Evolutionary conservation across 1,140 invertebrate genomes (phyloP).

Genomic region (Drosophila saltans): DNA sequence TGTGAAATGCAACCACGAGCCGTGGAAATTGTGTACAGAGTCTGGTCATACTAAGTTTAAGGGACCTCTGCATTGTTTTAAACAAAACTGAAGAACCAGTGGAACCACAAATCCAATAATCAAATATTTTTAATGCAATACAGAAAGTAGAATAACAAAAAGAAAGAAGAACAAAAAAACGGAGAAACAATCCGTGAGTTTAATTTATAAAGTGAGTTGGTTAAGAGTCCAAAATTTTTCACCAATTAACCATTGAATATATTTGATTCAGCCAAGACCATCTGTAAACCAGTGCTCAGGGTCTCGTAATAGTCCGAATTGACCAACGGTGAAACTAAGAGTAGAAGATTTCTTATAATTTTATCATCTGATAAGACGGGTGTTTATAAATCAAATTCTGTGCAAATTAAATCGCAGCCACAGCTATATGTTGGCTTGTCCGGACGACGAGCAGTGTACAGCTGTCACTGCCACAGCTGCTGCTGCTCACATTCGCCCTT

Average conservation of each 20-base stretch:
- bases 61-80: not conserved
- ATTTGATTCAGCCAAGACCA: not conserved
- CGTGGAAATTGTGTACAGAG: not conserved
- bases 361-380: slow-evolving; percentile 31
- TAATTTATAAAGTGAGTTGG: too few species aligned
- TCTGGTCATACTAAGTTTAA: not conserved
- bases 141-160: too few species aligned
- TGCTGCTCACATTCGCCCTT: slow-evolving; percentile 4
- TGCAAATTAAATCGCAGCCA: slow-evolving; percentile 15
- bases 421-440: slow-evolving; percentile 39
- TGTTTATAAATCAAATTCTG: slow-evolving; percentile 47
- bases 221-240: not conserved
- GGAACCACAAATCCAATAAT: not conserved
- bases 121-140: not conserved
- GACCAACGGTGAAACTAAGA: slow-evolving; percentile 9
- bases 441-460: slow-evolving; percentile 35
- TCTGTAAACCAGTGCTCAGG: not conserved
- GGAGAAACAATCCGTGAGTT: too few species aligned
- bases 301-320: not conserved
- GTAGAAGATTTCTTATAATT: slow-evolving; percentile 36
- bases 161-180: too few species aligned
- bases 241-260: not conserved
- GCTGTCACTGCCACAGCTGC: slow-evolving; percentile 25
- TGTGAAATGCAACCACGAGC: slow-evolving; percentile 6
- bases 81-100: not conserved